Conservation (phyloP, 2,888 invertebrate species). For the Keiferia lycopersicella region DNA sequence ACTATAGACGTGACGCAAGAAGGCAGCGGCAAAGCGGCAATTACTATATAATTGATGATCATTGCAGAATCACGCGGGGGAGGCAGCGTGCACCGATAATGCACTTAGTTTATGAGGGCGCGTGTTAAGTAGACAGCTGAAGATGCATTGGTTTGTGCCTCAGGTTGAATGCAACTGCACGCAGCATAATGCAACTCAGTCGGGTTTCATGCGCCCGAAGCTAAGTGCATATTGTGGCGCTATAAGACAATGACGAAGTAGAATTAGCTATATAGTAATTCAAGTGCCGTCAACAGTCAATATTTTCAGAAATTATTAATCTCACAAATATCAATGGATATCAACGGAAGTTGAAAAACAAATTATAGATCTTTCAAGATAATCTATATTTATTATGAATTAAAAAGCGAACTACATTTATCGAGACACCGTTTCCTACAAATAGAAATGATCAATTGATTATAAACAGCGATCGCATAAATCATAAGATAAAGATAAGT, state of each 20-base stretch:
- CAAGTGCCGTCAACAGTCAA: too few species aligned
- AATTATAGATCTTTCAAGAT: too few species aligned
- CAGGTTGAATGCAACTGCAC: neutral
- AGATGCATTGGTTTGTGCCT: neutral
- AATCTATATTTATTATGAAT: too few species aligned
- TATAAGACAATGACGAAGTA: too few species aligned
- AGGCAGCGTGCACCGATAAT: slow-evolving; percentile 27
- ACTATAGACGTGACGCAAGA: slow-evolving; percentile 42
- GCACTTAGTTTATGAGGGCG: slow-evolving; percentile 16
- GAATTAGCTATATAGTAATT: too few species aligned
- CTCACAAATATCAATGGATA: too few species aligned
- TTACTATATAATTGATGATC: slow-evolving; percentile 64
- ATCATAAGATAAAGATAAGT: neutral
- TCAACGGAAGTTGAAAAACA: too few species aligned
- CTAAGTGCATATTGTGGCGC: too few species aligned
- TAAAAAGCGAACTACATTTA: too few species aligned
- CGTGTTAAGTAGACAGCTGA: slow-evolving; percentile 15
- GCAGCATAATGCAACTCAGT: neutral
- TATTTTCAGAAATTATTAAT: too few species aligned
- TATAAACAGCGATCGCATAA: neutral
- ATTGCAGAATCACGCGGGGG: slow-evolving; percentile 59
- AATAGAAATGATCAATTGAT: neutral
- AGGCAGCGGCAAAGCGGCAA: slow-evolving; percentile 48
- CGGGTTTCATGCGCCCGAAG: too few species aligned
- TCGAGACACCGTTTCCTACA: neutral